Percentiles rank a stretch among this genome's conserved stretches.
These are phyloP conservation scores for Otocyon megalotis DNA, from an alignment of 2,113 vertebrate species.

Conservation along the genomic window DNA sequence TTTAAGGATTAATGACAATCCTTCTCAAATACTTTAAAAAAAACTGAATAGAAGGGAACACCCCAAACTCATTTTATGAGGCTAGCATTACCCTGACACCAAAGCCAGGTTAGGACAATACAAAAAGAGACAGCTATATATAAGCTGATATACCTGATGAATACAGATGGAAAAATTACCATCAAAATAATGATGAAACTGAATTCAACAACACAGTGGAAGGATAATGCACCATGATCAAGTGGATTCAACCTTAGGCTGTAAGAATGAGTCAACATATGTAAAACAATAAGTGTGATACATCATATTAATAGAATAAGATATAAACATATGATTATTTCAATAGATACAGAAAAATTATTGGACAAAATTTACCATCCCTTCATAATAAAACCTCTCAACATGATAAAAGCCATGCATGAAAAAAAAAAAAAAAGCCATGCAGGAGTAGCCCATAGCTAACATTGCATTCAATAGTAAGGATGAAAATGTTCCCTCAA, in stretches of 20 bases:
- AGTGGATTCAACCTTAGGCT: not conserved
- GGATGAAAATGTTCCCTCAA: not conserved
- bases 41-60: not conserved
- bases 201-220: not conserved
- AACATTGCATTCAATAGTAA: not conserved
- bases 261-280: not conserved
- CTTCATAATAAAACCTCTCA: not conserved
- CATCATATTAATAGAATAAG: not conserved
- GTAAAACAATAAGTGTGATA: not conserved
- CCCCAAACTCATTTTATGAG: not conserved
- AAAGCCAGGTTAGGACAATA: not conserved
- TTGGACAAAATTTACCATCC: not conserved
- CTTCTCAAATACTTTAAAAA: not conserved
- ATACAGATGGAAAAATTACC: not conserved
- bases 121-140: not conserved
- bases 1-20: not conserved
- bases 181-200: not conserved
- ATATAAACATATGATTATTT: not conserved
- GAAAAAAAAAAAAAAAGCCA: not conserved
- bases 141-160: not conserved
- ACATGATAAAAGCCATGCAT: not conserved
- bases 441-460: not conserved
- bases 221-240: not conserved
- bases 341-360: not conserved
- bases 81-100: not conserved